A percentile compares a stretch with the other conserved stretches of the same genome.
These are phyloP conservation scores for Numenius phaeopus DNA, from an alignment of 2,797 vertebrate genomes.

Conservation along the genomic window DNA sequence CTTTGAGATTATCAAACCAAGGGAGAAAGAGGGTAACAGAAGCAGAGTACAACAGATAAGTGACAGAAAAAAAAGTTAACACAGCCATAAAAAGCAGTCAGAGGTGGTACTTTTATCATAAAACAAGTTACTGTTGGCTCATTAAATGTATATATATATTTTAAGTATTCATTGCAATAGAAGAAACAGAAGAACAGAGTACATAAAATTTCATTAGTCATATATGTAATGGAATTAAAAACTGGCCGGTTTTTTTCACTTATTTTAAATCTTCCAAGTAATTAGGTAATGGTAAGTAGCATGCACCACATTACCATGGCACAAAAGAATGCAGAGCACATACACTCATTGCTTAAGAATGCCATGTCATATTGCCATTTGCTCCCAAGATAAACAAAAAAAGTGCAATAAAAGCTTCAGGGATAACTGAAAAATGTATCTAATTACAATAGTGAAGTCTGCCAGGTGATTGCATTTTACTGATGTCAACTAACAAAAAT, in stretches of 20 bases:
- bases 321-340: conserved; percentile 32
- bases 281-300: background rate
- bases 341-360: conserved; percentile 25
- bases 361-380: background rate
- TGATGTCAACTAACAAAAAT: conserved; percentile 29
- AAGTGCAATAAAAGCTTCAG: conserved; percentile 1
- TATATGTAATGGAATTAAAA: background rate
- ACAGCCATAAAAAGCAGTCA: background rate
- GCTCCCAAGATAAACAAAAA: conserved; percentile 5
- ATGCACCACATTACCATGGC: background rate
- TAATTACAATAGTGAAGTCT: background rate
- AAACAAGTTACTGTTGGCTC: background rate
- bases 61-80: background rate
- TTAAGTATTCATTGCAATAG: background rate
- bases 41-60: background rate
- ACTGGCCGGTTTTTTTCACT: background rate
- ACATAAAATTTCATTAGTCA: background rate
- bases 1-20: background rate
- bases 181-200: background rate
- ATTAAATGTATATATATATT: background rate
- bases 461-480: conserved; percentile 14
- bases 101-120: background rate
- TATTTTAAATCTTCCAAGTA: background rate
- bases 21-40: background rate
- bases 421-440: conserved; percentile 11